Base-by-base conservation (phyloP, 2,113 vertebrate species). In the Gorsachius goisagi region DNA sequence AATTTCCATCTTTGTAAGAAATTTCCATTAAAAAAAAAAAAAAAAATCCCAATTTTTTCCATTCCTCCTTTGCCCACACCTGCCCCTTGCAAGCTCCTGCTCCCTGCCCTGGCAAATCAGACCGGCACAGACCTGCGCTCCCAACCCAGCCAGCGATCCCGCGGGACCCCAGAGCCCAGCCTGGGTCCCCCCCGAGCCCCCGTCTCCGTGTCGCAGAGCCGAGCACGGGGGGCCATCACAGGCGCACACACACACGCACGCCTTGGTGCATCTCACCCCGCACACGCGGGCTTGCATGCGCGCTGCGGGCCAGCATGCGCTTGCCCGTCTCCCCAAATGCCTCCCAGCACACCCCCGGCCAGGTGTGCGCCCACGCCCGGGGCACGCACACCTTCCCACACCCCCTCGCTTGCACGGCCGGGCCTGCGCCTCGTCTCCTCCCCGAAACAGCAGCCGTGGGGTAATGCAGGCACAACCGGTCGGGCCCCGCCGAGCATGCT, bases 171-270 rank as follows among this genome's bases (percentile, higher is more conserved):
- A 9, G 22, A 80, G 41, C 35, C 52, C 67, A 37, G 32, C 22
- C 13, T 5, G 44, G 35, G 5, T 20, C 12, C 41, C 41, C 41
- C 41, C 41, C 41, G 2, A 50, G 37, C 24, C 5, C 63, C 35
- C 1, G 0, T 15, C 39, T 64, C 33, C 0, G 1, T 8, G 71
- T 9, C 7, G 11, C 16, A 30, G n/a, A 35, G n/a, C 27, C 5
- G 2, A 26, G 62, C 37, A 11, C 6, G 3, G 2, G 0, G 16
- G 49, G 49, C 35, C 23, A 28, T 27, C 5, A 1, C 59, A 50
- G 53, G 26, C 39, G 39, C 39, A 11, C 21, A 7, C 41, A 28
- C 37, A 12, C 13, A 7, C 8, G 4, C 50, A 9, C 30, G 3
- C 5, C 32, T 11, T 8, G 16, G 53, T 30, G 62, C 53, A 32